These are phyloP conservation scores for Scophthalmus maximus DNA, from an alignment of 2,113 vertebrate species.

Conservation along the genomic window DNA sequence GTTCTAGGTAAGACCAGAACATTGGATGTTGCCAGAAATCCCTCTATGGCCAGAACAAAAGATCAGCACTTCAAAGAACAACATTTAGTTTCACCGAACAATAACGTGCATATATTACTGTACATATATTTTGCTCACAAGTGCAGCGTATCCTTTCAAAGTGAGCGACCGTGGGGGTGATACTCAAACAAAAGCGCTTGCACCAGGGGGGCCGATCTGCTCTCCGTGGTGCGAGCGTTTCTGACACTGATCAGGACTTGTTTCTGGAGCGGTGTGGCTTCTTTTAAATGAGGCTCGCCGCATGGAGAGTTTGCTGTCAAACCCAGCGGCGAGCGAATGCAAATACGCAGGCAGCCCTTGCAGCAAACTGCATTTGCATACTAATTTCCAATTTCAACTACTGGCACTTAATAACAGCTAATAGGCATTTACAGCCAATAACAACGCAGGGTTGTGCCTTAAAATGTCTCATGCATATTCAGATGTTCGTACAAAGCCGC, in stretches of 20 bases:
- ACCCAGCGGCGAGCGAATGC: neutral
- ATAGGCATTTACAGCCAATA: constrained; percentile 14
- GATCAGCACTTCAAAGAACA: constrained; percentile 13
- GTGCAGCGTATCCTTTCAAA: constrained; percentile 8
- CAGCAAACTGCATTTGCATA: constrained; percentile 10
- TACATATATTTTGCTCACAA: neutral
- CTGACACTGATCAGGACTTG: too few relatives aligned
- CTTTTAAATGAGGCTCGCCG: too few relatives aligned
- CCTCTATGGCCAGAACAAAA: constrained; percentile 9
- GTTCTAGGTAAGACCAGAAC: constrained; percentile 38
- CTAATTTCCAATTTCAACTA: constrained; percentile 10
- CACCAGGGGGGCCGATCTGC: too few relatives aligned
- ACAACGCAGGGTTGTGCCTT: neutral
- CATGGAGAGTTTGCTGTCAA: neutral
- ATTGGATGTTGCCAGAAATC: constrained; percentile 37
- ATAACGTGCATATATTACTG: neutral
- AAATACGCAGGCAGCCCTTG: constrained; percentile 9
- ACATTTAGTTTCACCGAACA: constrained; percentile 11
- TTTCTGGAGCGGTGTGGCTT: too few relatives aligned
- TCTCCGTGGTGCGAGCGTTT: too few relatives aligned
- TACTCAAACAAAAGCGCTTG: neutral
- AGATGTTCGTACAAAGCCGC: constrained; percentile 3
- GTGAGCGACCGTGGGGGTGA: neutral
- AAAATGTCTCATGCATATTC: constrained; percentile 11
- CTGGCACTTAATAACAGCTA: neutral